Base-by-base conservation (phyloP, 2,888 invertebrate genomes). In the Coecobrya sp. region DNA sequence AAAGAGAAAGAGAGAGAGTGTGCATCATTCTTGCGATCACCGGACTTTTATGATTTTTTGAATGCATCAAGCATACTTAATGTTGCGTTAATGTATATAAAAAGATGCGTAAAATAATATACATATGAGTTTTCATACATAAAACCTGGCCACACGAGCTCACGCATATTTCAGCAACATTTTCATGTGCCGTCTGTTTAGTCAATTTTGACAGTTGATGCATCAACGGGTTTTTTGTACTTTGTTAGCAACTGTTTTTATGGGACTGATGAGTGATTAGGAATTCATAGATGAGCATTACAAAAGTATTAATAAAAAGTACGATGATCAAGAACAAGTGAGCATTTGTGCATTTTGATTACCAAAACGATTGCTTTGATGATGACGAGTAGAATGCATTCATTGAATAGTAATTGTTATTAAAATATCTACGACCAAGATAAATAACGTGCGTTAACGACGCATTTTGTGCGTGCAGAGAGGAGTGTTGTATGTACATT, bases 151-250 rank as follows among this genome's bases (percentile, higher is more conserved):
- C 45, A 45, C 73, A 73, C 1, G 49, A 49, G 49, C 81, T 68
- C 42, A 68, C 65, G 68, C 45, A 86, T 86, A 86, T 62, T 86
- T 86, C 85, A 68, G 45, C 85, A 86, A 42, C 65, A 49, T 86
- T 86, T 68, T 86, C 27, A 5, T 55, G 13, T 27, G 19, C 8
- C 13, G 85, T 68, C 85, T 86, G 85, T 49, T 86, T 65, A 84
- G 62, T 42, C 84, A 81, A 62, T 76, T 85, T 76, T 85, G 90
- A 90, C 90, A 90, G 90, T 90, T 90, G 90, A 90, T 76, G 90
- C 90, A 90, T 90, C 90, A 85, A 90, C 70, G 90, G 73, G 27
- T 89, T 90, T 79, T 76, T 62, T 62, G 1, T 73, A 65, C 36
- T 70, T 84, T 81, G 79, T 25, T 81, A 52, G 52, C 19, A 70